Base-by-base conservation (phyloP, 2,888 invertebrate genomes). In the Heliothis peltigera region DNA sequence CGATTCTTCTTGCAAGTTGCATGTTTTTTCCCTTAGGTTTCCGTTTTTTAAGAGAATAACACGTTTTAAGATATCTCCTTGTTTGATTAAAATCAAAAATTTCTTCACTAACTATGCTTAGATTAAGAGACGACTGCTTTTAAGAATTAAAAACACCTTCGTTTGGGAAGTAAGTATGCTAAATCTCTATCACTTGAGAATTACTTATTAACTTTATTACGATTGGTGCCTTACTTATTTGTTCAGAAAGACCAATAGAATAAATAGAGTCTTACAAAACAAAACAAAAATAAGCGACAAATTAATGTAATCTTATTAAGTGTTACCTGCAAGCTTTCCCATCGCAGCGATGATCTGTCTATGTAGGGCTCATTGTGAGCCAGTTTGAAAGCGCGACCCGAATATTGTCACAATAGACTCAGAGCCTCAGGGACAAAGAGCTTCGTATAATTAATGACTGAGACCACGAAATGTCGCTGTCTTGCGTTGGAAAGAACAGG, bases 331-430 rank as follows among this genome's bases (percentile, higher is more conserved):
- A 81, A 79, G 83, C 82, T 87, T 90, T 91, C 89, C 86, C 92
- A 91, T 89, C 84, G 83, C 49, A 55, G 70, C 79, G 88, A 90
- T 90, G 91, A 93, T 92, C 91, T 83, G 91, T 93, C 93, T 93
- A 89, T 90, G 92, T 91, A 81, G 78, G 84, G 79, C 42, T 87
- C 83, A 91, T 91, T 93, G 92, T 88, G 85, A 73, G 67, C 59
- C 82, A 82, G 86, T 90, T 92, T 92, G 91, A 93, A 93, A 92
- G 86, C 89, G 85, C 89, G 92, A 87, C 92, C 92, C 92, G 89
- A 94, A 94, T 93, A 92, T 93, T 94, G 93, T 94, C 92, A 94
- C 94, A 94, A 94, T 94, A 91, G 92, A 86, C 87, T 85, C 85
- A 87, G 89, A 87, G 89, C 86, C 87, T 84, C 77, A 77, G 87